Evolutionary conservation across 2,113 vertebrate species (phyloP), one percentile per base, ranked within the genome.

Genomic region (Mormyrus lacerda): DNA sequence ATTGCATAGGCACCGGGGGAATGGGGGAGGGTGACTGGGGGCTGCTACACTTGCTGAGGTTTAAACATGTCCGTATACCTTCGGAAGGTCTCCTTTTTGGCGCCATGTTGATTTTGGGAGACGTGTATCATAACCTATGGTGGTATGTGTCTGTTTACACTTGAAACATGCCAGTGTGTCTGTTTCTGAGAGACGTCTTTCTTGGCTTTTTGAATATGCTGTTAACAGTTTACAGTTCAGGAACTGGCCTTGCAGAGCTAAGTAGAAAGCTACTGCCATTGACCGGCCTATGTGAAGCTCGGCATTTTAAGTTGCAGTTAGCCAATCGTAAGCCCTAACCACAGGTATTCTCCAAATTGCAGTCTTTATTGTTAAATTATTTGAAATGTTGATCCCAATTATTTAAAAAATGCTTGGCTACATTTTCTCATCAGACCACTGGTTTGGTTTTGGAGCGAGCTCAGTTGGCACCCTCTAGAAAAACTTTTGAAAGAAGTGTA

Each of bases 331-430:
- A 53, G 35, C n/a, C 6, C 11, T 42, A 87, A 87, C 50, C 50
- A 21, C 50, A 51, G 27, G 50, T 31, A 35, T 87, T 53, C 50
- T 53, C 50, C 24, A 53, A 53, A 55, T 87, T 87, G 48, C 85
- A n/a, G 48, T 55, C 47, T 53, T 87, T 53, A 39, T 87, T 87
- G 47, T 31, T 55, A 87, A 87, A 86, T 53, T 17, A 86, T 86
- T 53, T 55, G 85, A 51, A 86, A 27, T 35, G 48, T 87, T 87
- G 50, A 55, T 87, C 50, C 85, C 85, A 87, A 21, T 87, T 47
- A 55, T 87, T 55, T 50, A 8, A 35, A 27, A 87, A 87, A 87
- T 55, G 50, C 27, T 87, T 53, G 10, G 85, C 82, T 87, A 50
- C 2, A 19, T 87, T 35, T 87, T 55, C 85, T 39, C 85, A 42